phyloP scores from a whole-genome alignment of 2,113 vertebrate genomes.

The Marmota monax region DNA sequence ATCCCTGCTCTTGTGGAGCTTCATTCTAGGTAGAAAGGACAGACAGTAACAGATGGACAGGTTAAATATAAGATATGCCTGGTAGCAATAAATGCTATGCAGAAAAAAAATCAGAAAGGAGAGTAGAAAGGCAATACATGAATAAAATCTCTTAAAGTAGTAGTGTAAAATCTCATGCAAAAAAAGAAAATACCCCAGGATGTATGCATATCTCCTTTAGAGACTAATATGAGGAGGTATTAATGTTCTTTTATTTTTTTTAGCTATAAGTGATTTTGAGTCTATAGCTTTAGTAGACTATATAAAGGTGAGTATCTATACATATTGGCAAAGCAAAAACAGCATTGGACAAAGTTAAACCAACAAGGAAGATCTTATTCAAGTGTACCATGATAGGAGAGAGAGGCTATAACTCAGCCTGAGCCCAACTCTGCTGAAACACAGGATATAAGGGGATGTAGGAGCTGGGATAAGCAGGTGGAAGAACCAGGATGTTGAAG shows the following conservation, averaged over 20 bases:
- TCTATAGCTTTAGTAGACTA: background rate
- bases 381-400: background rate
- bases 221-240: background rate
- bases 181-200: background rate
- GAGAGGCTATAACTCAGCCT: background rate
- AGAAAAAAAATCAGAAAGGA: background rate
- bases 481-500: background rate
- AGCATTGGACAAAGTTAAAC: background rate
- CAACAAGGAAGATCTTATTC: background rate
- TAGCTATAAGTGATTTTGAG: background rate
- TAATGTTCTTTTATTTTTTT: background rate
- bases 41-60: background rate
- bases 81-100: background rate
- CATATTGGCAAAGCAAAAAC: background rate
- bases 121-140: background rate
- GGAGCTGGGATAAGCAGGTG: background rate
- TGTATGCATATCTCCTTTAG: too few relatives aligned
- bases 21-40: background rate
- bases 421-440: background rate
- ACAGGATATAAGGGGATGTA: background rate
- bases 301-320: background rate
- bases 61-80: background rate
- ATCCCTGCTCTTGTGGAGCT: background rate
- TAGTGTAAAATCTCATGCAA: background rate
- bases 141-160: background rate